Evolutionary conservation across 1,140 invertebrate genomes (phyloP).

Genomic region (Saccostrea echinata): DNA sequence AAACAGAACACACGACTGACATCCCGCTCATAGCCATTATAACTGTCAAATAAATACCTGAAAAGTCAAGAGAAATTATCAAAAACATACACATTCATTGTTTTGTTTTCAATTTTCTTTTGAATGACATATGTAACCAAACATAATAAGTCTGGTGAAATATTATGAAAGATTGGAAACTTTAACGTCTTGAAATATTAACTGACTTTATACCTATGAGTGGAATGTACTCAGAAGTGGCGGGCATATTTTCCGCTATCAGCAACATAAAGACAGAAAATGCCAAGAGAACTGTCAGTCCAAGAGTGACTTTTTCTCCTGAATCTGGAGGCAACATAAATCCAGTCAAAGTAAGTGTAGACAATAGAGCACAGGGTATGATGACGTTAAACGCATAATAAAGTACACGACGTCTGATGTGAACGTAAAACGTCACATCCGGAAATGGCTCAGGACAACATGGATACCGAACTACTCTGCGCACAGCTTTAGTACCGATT

Average conservation of each 20-base stretch:
- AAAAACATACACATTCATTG: not conserved
- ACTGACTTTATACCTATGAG: conserved; percentile 81
- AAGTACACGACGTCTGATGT: conserved; percentile 73
- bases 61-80: conserved; percentile 39
- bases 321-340: conserved; percentile 77
- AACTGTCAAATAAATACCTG: conserved; percentile 79
- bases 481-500: conserved; percentile 72
- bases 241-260: conserved; percentile 84
- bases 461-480: conserved; percentile 73
- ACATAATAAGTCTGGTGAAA: too few relatives aligned
- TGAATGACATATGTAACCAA: too few relatives aligned
- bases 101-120: too few relatives aligned
- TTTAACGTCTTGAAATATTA: not conserved
- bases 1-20: conserved; percentile 79
- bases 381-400: conserved; percentile 79
- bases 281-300: conserved; percentile 82
- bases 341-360: conserved; percentile 72
- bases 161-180: too few relatives aligned
- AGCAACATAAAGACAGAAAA: conserved; percentile 85
- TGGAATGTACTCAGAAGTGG: conserved; percentile 84
- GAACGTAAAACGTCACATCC: conserved; percentile 82
- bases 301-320: conserved; percentile 78
- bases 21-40: conserved; percentile 80
- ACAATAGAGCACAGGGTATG: conserved; percentile 78
- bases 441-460: conserved; percentile 82